phyloP scores from a whole-genome alignment of 1,140 invertebrate genomes.

The Uloborus diversus region DNA sequence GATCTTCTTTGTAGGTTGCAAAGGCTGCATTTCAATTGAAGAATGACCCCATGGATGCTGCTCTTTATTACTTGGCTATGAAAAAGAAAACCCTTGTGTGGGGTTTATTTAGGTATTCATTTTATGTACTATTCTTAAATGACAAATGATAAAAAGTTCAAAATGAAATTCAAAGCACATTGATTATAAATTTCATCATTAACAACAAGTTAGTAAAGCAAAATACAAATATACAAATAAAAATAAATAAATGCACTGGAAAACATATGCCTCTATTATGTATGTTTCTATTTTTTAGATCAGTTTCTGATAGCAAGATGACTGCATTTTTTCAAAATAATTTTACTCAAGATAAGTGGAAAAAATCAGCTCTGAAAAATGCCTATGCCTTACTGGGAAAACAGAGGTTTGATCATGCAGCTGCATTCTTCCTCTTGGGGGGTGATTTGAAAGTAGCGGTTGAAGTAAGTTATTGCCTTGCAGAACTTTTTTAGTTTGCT shows the following conservation, averaged over 20 bases:
- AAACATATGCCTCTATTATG: no score
- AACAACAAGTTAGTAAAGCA: no score
- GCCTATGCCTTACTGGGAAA: slow-evolving; percentile 95
- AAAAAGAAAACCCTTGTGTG: slow-evolving; percentile 97
- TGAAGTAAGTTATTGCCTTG: slow-evolving; percentile 73
- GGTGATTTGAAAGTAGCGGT: slow-evolving; percentile 94
- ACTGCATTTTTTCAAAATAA: slow-evolving; percentile 94
- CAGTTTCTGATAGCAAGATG: slow-evolving; percentile 88
- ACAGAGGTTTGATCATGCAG: slow-evolving; percentile 81
- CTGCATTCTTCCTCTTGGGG: slow-evolving; percentile 89
- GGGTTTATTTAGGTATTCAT: slow-evolving; percentile 84
- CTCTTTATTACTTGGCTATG: slow-evolving; percentile 97
- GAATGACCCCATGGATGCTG: slow-evolving; percentile 96
- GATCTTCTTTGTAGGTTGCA: slow-evolving; percentile 72
- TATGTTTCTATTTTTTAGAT: slow-evolving; percentile 63
- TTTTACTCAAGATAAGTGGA: slow-evolving; percentile 91
- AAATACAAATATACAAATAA: no score
- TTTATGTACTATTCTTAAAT: no score
- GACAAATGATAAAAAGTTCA: no score
- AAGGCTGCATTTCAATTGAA: slow-evolving; percentile 88
- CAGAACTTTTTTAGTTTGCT: slow-evolving; percentile 72
- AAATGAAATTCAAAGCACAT: no score
- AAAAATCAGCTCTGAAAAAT: slow-evolving; percentile 97
- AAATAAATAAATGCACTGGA: no score
- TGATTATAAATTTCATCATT: no score